Evolutionary conservation across 1,140 invertebrate species (phyloP).

Genomic region (Plodia interpunctella): DNA sequence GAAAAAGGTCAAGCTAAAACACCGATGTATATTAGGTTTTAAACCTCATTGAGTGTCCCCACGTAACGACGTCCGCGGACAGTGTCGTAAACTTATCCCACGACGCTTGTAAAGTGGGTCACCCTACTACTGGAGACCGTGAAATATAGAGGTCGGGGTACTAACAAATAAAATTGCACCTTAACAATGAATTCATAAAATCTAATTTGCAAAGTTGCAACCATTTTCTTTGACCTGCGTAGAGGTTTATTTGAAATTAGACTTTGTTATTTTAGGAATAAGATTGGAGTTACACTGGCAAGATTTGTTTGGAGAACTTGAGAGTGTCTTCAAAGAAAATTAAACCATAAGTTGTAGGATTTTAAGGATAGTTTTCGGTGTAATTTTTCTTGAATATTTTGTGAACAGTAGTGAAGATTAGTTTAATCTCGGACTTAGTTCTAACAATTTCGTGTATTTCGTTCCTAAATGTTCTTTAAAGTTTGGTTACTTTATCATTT

Average conservation of each 20-base stretch:
- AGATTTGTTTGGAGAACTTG: background rate
- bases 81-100: background rate
- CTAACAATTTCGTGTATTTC: too few species aligned
- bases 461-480: too few species aligned
- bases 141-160: background rate
- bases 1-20: background rate
- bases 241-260: background rate
- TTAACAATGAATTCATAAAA: conserved; percentile 3
- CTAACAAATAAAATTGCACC: background rate
- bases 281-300: background rate
- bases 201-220: background rate
- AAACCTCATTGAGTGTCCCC: background rate
- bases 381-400: too few species aligned
- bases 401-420: too few species aligned
- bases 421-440: too few species aligned
- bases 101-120: background rate
- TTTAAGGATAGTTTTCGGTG: too few species aligned
- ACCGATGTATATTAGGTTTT: conserved; percentile 2
- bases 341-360: background rate
- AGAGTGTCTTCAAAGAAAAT: background rate
- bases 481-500: too few species aligned
- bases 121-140: background rate
- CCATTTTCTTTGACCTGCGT: background rate
- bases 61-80: background rate
- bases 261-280: background rate